Percentiles rank a stretch among this genome's conserved stretches.
Evolutionary conservation across 2,113 vertebrate species (phyloP).

Genomic region (Cercopithecus mona): DNA sequence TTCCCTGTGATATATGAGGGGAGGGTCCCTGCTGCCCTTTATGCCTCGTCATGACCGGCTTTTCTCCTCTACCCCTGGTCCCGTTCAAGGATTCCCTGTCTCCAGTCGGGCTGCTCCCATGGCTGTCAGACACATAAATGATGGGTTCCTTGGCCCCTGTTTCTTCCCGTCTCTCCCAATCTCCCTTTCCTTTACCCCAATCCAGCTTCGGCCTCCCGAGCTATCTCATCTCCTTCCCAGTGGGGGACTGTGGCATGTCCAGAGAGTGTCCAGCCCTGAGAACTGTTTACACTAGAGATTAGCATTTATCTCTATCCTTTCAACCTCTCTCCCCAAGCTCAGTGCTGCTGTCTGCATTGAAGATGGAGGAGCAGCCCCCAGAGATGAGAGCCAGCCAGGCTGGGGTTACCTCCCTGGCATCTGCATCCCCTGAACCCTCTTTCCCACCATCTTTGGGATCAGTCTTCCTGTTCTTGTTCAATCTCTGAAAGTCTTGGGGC

Average conservation of each 20-base stretch:
- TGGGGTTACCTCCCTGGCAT: constrained; percentile 15
- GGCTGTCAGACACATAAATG: constrained; percentile 37
- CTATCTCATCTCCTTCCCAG: constrained; percentile 65
- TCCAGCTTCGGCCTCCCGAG: neutral
- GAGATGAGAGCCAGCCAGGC: constrained; percentile 49
- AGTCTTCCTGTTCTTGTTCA: neutral
- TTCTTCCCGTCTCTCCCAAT: constrained; percentile 12
- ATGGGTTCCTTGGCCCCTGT: constrained; percentile 24
- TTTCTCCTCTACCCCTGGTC: neutral
- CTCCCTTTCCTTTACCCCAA: neutral
- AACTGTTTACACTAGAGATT: constrained; percentile 76
- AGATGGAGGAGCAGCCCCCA: neutral
- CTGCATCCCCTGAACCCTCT: neutral
- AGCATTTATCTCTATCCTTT: constrained; percentile 76
- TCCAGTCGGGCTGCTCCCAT: constrained; percentile 26
- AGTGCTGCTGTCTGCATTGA: neutral
- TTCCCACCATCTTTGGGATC: neutral
- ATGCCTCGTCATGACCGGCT: accelerated
- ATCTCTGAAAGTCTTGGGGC: neutral
- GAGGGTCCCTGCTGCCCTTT: accelerated
- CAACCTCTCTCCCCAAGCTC: constrained; percentile 59
- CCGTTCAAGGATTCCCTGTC: neutral
- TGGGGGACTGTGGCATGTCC: constrained; percentile 49
- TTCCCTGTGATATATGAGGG: no score
- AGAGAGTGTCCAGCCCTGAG: constrained; percentile 56